Conservation (phyloP, 1,140 invertebrate species). For the Prorops nasuta region DNA sequence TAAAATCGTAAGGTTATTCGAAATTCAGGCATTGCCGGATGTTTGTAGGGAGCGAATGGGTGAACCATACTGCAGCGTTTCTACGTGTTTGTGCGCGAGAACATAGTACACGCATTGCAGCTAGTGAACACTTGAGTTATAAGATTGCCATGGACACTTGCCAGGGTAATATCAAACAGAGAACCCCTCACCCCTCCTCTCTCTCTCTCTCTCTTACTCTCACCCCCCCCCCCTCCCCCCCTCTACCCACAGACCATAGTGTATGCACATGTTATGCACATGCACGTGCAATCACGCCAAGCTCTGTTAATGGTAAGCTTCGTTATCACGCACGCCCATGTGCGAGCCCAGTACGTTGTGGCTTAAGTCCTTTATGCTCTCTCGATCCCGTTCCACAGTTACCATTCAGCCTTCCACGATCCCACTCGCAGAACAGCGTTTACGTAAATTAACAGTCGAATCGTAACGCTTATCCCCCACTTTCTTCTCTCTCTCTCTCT, state of each 20-base stretch:
- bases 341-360: slow-evolving; percentile 22
- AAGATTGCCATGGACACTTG: slow-evolving; percentile 45
- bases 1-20: slow-evolving; percentile 13
- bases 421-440: background rate
- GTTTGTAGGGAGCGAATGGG: too few species aligned
- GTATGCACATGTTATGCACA: slow-evolving; percentile 20
- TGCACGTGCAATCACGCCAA: slow-evolving; percentile 14
- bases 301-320: slow-evolving; percentile 30
- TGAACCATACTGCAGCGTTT: slow-evolving; percentile 10
- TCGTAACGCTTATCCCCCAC: too few species aligned
- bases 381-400: slow-evolving; percentile 1
- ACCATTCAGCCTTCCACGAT: slow-evolving; percentile 2
- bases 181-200: slow-evolving; percentile 29
- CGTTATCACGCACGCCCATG: slow-evolving; percentile 38
- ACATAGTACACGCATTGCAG: slow-evolving; percentile 25
- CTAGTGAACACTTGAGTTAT: slow-evolving; percentile 38
- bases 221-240: slow-evolving; percentile 2
- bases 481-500: too few species aligned
- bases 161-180: slow-evolving; percentile 48
- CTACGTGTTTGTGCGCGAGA: slow-evolving; percentile 7
- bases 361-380: slow-evolving; percentile 29
- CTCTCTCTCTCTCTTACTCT: too few species aligned
- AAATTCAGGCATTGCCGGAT: too few species aligned
- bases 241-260: too few species aligned
- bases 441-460: background rate